Base-by-base conservation (phyloP, 2,888 invertebrate species). In the Peribatodes rhomboidaria region DNA sequence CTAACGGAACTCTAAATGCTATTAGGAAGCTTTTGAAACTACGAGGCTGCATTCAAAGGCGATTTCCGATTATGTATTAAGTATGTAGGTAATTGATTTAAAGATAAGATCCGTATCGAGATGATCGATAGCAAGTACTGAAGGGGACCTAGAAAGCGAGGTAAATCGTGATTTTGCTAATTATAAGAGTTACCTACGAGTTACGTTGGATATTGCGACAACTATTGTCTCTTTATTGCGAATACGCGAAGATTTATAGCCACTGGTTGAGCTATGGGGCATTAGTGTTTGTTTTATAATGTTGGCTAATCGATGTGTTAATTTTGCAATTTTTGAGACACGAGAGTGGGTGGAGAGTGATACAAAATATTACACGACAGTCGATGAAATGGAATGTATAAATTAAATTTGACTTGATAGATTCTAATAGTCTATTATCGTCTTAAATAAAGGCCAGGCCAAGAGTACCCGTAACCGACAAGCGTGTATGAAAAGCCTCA, bases 101-200 rank as follows among this genome's bases (percentile, higher is more conserved):
- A 44, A 75, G 85, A 85, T 84, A 81, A 86, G 89, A 90, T 90
- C 78, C 67, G 76, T 86, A 91, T 90, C 89, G 81, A 73, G 80
- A 86, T 89, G 89, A 87, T 87, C 86, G 89, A 91, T 90, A 85
- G 82, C 79, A 75, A 72, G 77, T 79, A 84, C 88, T 84, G 82
- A 86, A 87, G 85, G 84, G 85, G 82, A 86, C 84, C 81, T 83
- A 83, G 85, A 88, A 89, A 92, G 89, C 85, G 82, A 85, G 79
- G 84, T 88, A 89, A 84, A 83, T 91, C 90, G 90, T 91, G 90
- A 86, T 86, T 86, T 86, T 85, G 83, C 85, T 90, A 90, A 91
- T 91, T 90, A 88, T 65, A 37, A 9, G 56, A 60, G 39, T 88
- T 84, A 58, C 35, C 35, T 56, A 57, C 72, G 78, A 81, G 81